Conservation (phyloP, 2,888 invertebrate species). For the Himalopsyche kuldschensis region DNA sequence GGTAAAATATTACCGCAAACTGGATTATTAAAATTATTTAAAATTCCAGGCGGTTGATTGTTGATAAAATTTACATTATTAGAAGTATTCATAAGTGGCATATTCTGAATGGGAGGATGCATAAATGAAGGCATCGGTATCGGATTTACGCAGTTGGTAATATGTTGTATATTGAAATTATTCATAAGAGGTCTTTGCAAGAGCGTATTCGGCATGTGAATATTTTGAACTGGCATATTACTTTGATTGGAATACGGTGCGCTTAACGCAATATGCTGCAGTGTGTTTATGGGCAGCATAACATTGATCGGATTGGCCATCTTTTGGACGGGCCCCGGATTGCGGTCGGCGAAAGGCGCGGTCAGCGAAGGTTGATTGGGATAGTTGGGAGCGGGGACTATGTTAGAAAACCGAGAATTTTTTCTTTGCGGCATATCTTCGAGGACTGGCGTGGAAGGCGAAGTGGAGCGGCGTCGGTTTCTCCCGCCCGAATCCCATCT, state of each 20-base stretch:
- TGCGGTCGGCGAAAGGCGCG: not conserved
- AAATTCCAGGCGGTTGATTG: not conserved
- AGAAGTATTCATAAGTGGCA: not conserved
- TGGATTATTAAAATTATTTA: not conserved
- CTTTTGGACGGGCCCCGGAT: not conserved
- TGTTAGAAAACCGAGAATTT: not conserved
- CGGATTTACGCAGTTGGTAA: not conserved
- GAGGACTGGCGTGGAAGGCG: conserved; percentile 28
- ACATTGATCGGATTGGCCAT: not conserved
- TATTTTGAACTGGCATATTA: not conserved
- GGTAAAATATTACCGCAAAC: not conserved
- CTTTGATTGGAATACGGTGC: not conserved
- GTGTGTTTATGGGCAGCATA: not conserved
- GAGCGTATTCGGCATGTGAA: not conserved
- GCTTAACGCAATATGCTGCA: not conserved
- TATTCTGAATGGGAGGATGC: not conserved
- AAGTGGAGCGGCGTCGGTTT: conserved; percentile 17
- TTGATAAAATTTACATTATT: not conserved
- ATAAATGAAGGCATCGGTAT: not conserved
- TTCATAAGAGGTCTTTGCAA: not conserved
- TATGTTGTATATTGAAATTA: not conserved
- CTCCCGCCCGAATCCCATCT: conserved; percentile 26
- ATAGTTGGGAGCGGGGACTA: not conserved
- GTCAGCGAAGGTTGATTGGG: not conserved
- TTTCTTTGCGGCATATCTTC: conserved; percentile 26